Conservation (phyloP, 2,113 vertebrate genomes). For the Campylomormyrus tamandua region DNA sequence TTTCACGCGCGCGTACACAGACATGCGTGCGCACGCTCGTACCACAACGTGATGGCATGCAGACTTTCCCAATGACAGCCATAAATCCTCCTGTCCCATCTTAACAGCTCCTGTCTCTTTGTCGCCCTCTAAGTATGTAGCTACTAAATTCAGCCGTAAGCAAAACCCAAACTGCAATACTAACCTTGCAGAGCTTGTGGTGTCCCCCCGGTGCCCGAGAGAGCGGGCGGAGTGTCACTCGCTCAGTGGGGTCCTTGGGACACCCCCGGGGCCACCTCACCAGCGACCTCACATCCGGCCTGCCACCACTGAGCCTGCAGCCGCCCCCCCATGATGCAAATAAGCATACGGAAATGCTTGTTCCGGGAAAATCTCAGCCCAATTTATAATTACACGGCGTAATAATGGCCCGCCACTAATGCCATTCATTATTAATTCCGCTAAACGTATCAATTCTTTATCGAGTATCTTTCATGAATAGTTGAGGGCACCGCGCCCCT, state of each 20-base stretch:
- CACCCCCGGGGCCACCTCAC: neutral
- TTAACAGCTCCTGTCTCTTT: neutral
- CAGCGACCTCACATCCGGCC: neutral
- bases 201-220: neutral
- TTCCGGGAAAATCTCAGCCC: neutral
- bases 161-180: neutral
- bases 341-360: neutral
- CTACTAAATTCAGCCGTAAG: neutral
- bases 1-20: neutral
- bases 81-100: neutral
- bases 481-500: slow-evolving; percentile 27
- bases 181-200: neutral
- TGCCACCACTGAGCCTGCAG: neutral
- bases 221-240: neutral
- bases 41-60: slow-evolving; percentile 12
- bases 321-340: neutral
- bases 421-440: slow-evolving; percentile 12
- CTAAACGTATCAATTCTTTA: slow-evolving; percentile 4
- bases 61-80: neutral
- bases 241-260: neutral
- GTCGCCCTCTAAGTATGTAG: neutral
- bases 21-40: fast-evolving
- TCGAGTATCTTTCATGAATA: neutral
- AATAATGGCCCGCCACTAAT: neutral
- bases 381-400: neutral